Evolutionary conservation across 2,797 vertebrate genomes (phyloP), one percentile per base, ranked within the genome.

Genomic region (Knipowitschia caucasica): DNA sequence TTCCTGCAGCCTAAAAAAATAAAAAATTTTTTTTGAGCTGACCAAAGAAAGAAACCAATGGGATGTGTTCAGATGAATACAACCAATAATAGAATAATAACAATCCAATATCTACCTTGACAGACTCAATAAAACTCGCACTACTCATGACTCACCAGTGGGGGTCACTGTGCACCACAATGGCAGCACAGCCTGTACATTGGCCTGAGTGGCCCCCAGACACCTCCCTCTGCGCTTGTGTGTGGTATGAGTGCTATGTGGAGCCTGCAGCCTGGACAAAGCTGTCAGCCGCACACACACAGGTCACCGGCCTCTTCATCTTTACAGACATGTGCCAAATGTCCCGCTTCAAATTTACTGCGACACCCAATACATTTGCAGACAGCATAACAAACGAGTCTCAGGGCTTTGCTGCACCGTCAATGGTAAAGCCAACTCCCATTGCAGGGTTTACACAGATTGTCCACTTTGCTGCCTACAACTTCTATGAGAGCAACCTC

Each of bases 271-370:
- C 45, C 67, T 79, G 74, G 63, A 64, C 70, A 56, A 73, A 67
- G 56, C 76, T 69, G 78, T 85, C 83, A 86, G 82, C 72, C 86
- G 78, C 66, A 27, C 39, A n/a, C 73, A 78, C 76, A 69, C 52
- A 80, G 80, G 59, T 74, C 54, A 53, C 62, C 53, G 59, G 68
- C 66, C 56, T 65, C 20, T 30, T 64, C 64, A 69, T 76, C 75
- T 61, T 61, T 21, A 25, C 46, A 73, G 59, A 57, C 62, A 86
- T 86, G 78, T 43, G 46, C 68, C 77, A 66, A 72, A 74, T 62
- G 73, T 59, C 27, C 67, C 56, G 58, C 51, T 7, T 64, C 55
- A 3, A 60, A 53, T 43, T 53, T 36, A 23, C n/a, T 18, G 36
- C 62, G 67, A 47, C 73, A 77, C 62, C 45, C 47, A 43, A 72